Conservation (phyloP, 2,888 invertebrate species). For the Caenorhabditis uteleia region DNA sequence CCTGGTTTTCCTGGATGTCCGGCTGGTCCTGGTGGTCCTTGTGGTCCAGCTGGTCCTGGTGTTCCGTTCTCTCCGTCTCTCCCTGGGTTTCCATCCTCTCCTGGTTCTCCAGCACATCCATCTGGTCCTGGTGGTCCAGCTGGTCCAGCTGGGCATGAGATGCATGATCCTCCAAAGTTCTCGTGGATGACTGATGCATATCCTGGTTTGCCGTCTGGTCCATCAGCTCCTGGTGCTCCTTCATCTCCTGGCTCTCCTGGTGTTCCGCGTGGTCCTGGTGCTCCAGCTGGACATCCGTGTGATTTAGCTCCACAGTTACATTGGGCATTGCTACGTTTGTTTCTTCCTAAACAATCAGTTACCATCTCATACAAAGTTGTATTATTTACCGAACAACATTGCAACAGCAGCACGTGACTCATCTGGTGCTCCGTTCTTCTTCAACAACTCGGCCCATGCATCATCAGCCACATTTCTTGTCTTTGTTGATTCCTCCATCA, state of each 20-base stretch:
- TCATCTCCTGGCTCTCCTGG: conserved; percentile 32
- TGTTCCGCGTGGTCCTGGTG: conserved; percentile 42
- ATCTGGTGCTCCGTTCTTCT: conserved; percentile 28
- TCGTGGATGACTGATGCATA: conserved; percentile 16
- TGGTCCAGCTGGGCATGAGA: conserved; percentile 37
- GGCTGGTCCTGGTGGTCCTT: conserved; percentile 23
- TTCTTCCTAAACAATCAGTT: conserved; percentile 9
- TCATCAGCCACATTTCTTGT: conserved; percentile 35
- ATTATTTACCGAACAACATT: conserved; percentile 22
- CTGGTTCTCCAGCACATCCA: conserved; percentile 34
- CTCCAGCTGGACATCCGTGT: conserved; percentile 37
- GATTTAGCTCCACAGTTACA: conserved; percentile 37
- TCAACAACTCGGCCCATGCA: conserved; percentile 39
- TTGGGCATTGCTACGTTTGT: conserved; percentile 40
- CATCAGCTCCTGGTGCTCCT: conserved; percentile 22
- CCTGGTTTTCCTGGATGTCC: conserved; percentile 35
- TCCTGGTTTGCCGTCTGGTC: conserved; percentile 21
- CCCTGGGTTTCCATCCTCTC: conserved; percentile 19
- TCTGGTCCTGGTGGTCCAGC: conserved; percentile 39
- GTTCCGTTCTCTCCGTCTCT: too few species aligned
- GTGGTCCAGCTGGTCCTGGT: conserved; percentile 21
- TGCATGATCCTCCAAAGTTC: conserved; percentile 20
- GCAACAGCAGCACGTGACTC: conserved; percentile 17
- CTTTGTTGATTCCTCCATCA: conserved; percentile 32
- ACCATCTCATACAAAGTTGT: neutral